Conservation (phyloP, 2,888 invertebrate genomes). For the Agelastica alni region DNA sequence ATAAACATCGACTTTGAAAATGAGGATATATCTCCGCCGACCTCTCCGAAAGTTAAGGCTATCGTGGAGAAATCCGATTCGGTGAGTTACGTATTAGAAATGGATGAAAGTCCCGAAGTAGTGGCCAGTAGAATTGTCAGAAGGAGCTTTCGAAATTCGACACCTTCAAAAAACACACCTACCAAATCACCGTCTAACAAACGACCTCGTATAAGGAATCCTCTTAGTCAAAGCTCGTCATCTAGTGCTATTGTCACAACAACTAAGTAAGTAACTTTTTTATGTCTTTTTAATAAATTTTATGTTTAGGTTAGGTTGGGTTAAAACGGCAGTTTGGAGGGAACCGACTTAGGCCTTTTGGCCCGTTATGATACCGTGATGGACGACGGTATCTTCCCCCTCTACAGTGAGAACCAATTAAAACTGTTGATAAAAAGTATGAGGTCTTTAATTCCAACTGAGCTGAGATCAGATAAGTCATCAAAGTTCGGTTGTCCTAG, state of each 20-base stretch:
- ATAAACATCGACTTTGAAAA: conserved; percentile 45
- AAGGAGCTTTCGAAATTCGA: conserved; percentile 65
- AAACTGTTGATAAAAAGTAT: no score
- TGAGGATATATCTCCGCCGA: conserved; percentile 62
- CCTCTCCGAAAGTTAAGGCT: conserved; percentile 75
- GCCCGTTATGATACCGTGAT: no score
- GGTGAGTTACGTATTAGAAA: conserved; percentile 84
- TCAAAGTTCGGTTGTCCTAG: no score
- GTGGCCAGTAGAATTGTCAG: conserved; percentile 72
- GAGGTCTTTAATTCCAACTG: no score
- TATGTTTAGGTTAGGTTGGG: no score
- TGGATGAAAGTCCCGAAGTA: conserved; percentile 73
- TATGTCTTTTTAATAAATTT: background rate
- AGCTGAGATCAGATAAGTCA: no score
- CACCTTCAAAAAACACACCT: conserved; percentile 55
- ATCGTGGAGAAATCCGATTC: conserved; percentile 86
- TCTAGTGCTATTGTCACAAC: conserved; percentile 58
- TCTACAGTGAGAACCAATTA: no score
- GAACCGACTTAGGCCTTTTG: no score
- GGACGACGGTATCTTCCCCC: no score
- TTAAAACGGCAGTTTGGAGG: no score
- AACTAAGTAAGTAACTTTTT: conserved; percentile 32
- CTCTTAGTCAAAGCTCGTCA: conserved; percentile 59
- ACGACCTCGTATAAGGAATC: conserved; percentile 55
- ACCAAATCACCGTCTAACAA: conserved; percentile 54